A percentile compares a stretch with the other conserved stretches of the same genome.
Evolutionary conservation across 2,113 vertebrate genomes (phyloP).

Genomic region (Corynorhinus townsendii): DNA sequence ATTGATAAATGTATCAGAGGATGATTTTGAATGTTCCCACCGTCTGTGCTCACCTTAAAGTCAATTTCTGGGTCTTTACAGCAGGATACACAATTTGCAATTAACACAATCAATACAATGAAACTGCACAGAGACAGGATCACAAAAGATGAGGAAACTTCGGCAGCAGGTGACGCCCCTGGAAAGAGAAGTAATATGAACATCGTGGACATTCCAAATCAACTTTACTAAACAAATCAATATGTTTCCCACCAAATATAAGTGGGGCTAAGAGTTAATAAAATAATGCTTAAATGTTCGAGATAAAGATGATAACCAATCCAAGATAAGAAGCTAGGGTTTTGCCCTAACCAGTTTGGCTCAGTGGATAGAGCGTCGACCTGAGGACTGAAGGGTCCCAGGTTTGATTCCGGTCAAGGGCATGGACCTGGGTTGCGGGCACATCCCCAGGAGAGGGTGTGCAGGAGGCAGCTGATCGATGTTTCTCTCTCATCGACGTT

Average conservation of each 20-base stretch:
- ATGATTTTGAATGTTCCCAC: not conserved
- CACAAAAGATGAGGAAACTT: constrained; percentile 82
- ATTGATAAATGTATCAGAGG: not conserved
- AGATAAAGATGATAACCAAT: not conserved
- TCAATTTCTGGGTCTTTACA: constrained; percentile 97
- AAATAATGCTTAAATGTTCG: not conserved
- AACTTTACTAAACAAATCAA: not conserved
- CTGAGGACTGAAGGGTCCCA: no score
- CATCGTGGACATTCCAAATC: not conserved
- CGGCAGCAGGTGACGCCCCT: constrained; percentile 76
- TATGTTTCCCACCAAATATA: not conserved
- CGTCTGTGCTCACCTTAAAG: constrained; percentile 91
- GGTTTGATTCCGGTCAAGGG: no score
- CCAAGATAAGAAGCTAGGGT: not conserved
- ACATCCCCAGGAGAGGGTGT: no score
- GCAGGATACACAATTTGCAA: constrained; percentile 94
- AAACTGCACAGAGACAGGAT: constrained; percentile 86
- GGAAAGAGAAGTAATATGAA: constrained; percentile 57
- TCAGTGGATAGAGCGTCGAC: no score
- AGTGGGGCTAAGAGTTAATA: not conserved
- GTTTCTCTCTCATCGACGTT: no score
- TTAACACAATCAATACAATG: constrained; percentile 84
- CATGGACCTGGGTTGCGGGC: no score
- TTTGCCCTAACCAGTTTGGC: not conserved
- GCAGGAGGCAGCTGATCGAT: no score